Base-by-base conservation (phyloP, 92 coral and sea anemone species). In the Phymanthus crucifer region DNA sequence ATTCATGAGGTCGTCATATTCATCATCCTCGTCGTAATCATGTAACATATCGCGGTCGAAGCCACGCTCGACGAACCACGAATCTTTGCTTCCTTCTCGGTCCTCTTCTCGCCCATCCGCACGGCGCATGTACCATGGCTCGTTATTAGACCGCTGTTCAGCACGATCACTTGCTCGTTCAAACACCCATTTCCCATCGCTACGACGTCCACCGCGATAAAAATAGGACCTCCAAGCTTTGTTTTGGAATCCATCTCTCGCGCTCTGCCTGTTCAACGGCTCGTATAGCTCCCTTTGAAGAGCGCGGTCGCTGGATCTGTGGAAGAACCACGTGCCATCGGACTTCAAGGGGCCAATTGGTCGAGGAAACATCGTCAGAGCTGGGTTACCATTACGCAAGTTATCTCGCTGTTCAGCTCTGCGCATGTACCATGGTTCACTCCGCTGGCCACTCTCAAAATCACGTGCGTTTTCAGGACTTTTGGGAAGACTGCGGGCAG, bases 1-100 rank as follows among this genome's bases (percentile, higher is more conserved):
- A 54, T 61, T 61, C 36, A 61, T 24, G 17, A 61, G 29, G 13
- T 61, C 21, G 40, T 65, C 46, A 35, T 66, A 69, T 13, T 64
- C 52, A 33, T 70, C 84, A 34, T 83, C 50, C 33, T 61, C 33
- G 23, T 45, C 54, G 16, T 73, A 80, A 24, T 75, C 67, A 37
- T 87, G 81, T 26, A 70, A 47, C 32, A 73, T 34, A 2, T 86
- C 80, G 23, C 93, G 84, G 73, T 87, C 67, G 66, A 68, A 84
- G 1, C 91, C 91, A 23, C 89, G 88, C 32, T 87, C 94, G 16
- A 84, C 32, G 71, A 83, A 81, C 97, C 97, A 90, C 38, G 93
- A 43, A 54, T 90, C 89, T 19, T 48, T 37, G 8, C 80, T 70
- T 16, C 34, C 77, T 36, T 90, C 85, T 71, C 87, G 75, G 34